These are phyloP conservation scores for Caenorhabditis briggsae DNA, from an alignment of 1,140 invertebrate species.

Conservation along the genomic window DNA sequence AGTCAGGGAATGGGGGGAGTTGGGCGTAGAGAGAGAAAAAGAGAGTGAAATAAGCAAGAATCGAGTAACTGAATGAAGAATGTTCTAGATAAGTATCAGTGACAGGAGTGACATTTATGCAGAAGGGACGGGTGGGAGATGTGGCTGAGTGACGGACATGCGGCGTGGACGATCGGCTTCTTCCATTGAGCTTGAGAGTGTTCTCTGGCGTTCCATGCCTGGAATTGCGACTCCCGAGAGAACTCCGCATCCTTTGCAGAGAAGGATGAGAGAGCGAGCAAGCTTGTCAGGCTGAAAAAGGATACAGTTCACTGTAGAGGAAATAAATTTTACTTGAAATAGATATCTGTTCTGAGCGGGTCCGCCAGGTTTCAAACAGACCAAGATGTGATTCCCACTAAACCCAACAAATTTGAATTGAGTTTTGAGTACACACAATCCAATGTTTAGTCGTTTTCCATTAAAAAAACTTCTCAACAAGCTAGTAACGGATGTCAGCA, in stretches of 20 bases:
- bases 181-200: conserved; percentile 77
- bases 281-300: conserved; percentile 76
- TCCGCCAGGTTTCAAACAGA: too few relatives aligned
- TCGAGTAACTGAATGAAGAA: neutral
- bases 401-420: too few relatives aligned
- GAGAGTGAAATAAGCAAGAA: conserved; percentile 22
- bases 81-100: neutral
- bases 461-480: too few relatives aligned
- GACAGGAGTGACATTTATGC: neutral
- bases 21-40: conserved; percentile 23
- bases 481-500: too few relatives aligned
- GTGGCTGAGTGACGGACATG: conserved; percentile 72
- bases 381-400: too few relatives aligned
- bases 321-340: too few relatives aligned
- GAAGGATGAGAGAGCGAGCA: conserved; percentile 76
- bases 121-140: conserved; percentile 60
- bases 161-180: conserved; percentile 76
- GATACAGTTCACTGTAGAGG: too few relatives aligned
- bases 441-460: too few relatives aligned
- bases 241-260: conserved; percentile 77
- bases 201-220: conserved; percentile 78
- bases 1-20: conserved; percentile 5
- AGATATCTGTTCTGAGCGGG: too few relatives aligned
- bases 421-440: too few relatives aligned
- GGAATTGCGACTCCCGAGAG: conserved; percentile 76